A percentile compares a stretch with the other conserved stretches of the same genome.
phyloP scores from a whole-genome alignment of 2,797 vertebrate species.

The Echiichthys vipera region DNA sequence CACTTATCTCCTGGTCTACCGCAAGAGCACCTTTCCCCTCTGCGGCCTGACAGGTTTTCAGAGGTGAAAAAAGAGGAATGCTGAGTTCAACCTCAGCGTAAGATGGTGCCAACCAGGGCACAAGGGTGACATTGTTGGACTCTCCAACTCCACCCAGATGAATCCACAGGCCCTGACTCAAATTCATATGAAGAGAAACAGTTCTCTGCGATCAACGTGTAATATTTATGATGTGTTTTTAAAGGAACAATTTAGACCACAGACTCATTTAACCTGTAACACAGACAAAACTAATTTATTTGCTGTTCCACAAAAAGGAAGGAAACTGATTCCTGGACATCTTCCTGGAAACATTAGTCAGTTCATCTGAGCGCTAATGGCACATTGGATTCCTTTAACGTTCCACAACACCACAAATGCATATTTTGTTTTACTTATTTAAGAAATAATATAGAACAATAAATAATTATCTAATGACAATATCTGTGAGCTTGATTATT shows the following conservation, averaged over 20 bases:
- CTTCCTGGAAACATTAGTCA: background rate
- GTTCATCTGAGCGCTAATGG: background rate
- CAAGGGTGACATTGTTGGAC: slow-evolving; percentile 56
- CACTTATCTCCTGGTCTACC: slow-evolving; percentile 13
- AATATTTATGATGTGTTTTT: background rate
- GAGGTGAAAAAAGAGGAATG: slow-evolving; percentile 13
- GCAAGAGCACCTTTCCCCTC: slow-evolving; percentile 1
- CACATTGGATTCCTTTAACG: background rate
- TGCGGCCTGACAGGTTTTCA: slow-evolving; percentile 17
- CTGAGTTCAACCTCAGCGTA: background rate
- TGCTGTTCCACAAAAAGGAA: background rate
- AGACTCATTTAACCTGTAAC: background rate
- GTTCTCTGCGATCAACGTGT: slow-evolving; percentile 24
- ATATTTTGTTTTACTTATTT: background rate
- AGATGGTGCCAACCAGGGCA: slow-evolving; percentile 37
- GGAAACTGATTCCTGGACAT: background rate
- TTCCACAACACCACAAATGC: background rate
- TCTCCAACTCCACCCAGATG: slow-evolving; percentile 25
- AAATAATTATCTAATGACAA: background rate
- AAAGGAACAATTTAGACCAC: background rate
- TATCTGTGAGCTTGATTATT: background rate
- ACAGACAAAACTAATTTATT: background rate
- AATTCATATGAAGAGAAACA: background rate
- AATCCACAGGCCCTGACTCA: slow-evolving; percentile 12
- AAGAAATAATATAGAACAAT: background rate